A percentile compares a stretch with the other conserved stretches of the same genome.
These are phyloP conservation scores for Tinea pellionella DNA, from an alignment of 2,888 invertebrate species.

Conservation along the genomic window DNA sequence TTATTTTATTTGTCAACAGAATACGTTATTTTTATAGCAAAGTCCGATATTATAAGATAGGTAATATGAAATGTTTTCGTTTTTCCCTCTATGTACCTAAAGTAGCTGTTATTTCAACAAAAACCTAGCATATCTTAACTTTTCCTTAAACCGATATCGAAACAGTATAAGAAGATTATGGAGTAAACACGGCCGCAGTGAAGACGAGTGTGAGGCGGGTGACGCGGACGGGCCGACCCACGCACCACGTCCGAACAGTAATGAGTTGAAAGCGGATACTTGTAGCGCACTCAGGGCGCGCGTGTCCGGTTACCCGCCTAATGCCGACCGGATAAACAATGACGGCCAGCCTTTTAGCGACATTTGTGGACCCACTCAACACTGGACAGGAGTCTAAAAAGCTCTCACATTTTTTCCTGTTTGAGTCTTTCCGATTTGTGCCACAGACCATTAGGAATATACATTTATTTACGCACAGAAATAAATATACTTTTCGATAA, in stretches of 20 bases:
- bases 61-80: too few species aligned
- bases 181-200: not conserved
- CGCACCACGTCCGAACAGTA: slow-evolving; percentile 67
- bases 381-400: slow-evolving; percentile 66
- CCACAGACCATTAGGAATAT: slow-evolving; percentile 24
- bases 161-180: not conserved
- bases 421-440: slow-evolving; percentile 46
- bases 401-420: slow-evolving; percentile 55
- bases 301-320: slow-evolving; percentile 70
- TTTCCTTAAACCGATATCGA: not conserved
- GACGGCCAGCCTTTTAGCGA: slow-evolving; percentile 70
- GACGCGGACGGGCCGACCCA: slow-evolving; percentile 43
- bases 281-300: slow-evolving; percentile 68
- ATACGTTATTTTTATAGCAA: too few species aligned
- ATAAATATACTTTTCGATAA: not conserved
- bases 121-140: not conserved
- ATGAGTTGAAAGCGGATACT: slow-evolving; percentile 71
- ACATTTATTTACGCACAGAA: not conserved
- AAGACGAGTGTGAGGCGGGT: slow-evolving; percentile 19
- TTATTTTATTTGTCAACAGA: not conserved
- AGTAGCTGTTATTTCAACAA: not conserved
- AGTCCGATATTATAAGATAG: too few species aligned
- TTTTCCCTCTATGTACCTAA: not conserved
- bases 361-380: slow-evolving; percentile 69
- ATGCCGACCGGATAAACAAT: slow-evolving; percentile 70